Base-by-base conservation (phyloP, 2,113 vertebrate genomes). In the Paralichthys olivaceus region DNA sequence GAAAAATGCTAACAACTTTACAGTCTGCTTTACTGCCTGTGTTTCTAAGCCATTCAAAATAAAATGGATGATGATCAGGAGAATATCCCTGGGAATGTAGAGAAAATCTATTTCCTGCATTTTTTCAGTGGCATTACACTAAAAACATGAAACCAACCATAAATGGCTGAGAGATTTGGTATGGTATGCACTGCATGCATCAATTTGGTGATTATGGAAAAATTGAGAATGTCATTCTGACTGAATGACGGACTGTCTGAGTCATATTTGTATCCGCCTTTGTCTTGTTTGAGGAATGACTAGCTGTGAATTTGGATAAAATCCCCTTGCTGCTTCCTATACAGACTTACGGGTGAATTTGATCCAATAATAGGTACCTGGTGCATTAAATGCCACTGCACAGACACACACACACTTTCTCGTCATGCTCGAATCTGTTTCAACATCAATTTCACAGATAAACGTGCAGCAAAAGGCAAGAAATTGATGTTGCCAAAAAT, bases 401-500 rank as follows among this genome's bases (percentile, higher is more conserved):
- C 58, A 56, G 11, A 45, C 37, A 57, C 23, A 45, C 37, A 57
- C 23, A 65, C 26, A 58, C 28, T 11, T 59, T 9, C 56, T 61
- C 7, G 11, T 60, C 40, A 69, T 51, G 25, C 70, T 49, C n/a
- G 26, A 72, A 84, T 70, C 62, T 37, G 23, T 66, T 61, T 69
- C 12, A 74, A 71, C 72, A 77, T 84, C 79, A 77, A 77, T 89
- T 86, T 84, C 80, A 88, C 72, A 84, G 75, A 65, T 63, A 77
- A 81, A 81, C 3, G 0, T 72, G 62, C 17, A 26, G 53, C 34
- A 78, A 63, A 28, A 63, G 29, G 63, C 7, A 22, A 51, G 68
- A 75, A 75, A 86, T 37, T 68, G 71, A 71, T 71, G 56, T 40
- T 14, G 23, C 32, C 17, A 25, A 71, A 74, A 71, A 61, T 22